These are phyloP conservation scores for Cariama cristata DNA, from an alignment of 2,113 vertebrate species.

Conservation along the genomic window DNA sequence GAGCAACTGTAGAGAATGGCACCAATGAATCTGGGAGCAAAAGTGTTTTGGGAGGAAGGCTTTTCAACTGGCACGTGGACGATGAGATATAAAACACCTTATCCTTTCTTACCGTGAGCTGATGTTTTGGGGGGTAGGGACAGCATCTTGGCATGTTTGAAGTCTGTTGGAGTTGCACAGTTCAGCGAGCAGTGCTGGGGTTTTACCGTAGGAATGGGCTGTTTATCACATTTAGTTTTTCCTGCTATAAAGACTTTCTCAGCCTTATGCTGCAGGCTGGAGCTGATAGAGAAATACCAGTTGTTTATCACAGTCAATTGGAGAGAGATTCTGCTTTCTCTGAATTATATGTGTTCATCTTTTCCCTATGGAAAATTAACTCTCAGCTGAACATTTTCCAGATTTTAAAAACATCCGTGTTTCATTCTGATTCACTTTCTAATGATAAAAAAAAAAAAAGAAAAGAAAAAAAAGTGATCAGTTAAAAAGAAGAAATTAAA, in stretches of 20 bases:
- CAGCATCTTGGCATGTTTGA: not conserved
- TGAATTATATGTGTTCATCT: not conserved
- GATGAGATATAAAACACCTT: not conserved
- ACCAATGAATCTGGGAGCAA: not conserved
- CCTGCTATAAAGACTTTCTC: not conserved
- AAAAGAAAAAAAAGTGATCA: too few species aligned
- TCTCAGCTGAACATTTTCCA: not conserved
- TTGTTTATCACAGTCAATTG: not conserved
- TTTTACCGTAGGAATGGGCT: not conserved
- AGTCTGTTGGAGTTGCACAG: not conserved
- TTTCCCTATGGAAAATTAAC: not conserved
- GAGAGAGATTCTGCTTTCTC: not conserved
- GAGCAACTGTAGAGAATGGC: not conserved
- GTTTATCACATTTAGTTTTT: not conserved
- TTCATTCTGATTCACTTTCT: not conserved
- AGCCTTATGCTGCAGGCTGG: not conserved
- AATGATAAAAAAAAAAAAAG: not conserved
- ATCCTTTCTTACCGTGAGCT: not conserved
- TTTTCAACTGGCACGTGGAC: accelerated
- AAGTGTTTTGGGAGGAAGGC: not conserved
- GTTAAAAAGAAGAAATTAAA: not conserved
- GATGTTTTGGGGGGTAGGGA: not conserved
- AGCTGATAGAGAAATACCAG: not conserved
- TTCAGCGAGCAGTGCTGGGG: not conserved
- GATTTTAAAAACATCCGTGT: not conserved